Conservation (phyloP, 1,140 invertebrate genomes). For the Philotrypesis tridentata region DNA sequence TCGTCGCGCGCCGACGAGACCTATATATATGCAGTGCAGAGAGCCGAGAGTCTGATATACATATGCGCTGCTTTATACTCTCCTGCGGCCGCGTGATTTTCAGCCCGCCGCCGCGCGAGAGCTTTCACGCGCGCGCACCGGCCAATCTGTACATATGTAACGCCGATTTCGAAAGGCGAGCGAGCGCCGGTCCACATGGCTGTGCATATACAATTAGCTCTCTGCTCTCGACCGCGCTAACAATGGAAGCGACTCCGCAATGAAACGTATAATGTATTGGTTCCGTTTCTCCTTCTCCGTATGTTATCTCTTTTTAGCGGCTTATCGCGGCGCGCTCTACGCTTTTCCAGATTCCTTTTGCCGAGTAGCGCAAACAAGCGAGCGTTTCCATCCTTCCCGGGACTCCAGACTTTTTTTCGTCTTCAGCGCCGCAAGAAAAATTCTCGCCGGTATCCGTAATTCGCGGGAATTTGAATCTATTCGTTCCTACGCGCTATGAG, state of each 20-base stretch:
- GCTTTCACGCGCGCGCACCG: not conserved
- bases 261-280: not conserved
- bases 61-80: not conserved
- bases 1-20: constrained; percentile 49
- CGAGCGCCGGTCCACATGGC: not conserved
- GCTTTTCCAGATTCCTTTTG: not conserved
- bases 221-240: not conserved
- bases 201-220: not conserved
- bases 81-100: not conserved
- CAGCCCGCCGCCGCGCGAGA: not conserved
- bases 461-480: not conserved
- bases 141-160: too few species aligned
- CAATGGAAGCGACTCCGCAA: constrained; percentile 12
- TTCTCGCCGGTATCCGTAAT: constrained; percentile 1
- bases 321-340: not conserved
- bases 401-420: not conserved
- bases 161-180: constrained; percentile 1
- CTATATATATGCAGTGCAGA: too few species aligned
- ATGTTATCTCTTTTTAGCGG: constrained; percentile 11
- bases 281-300: not conserved
- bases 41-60: too few species aligned
- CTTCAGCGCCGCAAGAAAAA: not conserved
- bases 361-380: not conserved
- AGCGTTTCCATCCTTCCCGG: not conserved
- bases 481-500: not conserved